Evolutionary conservation across 2,888 invertebrate genomes (phyloP), one percentile per base, ranked within the genome.

Genomic region (Agriotes lineatus): DNA sequence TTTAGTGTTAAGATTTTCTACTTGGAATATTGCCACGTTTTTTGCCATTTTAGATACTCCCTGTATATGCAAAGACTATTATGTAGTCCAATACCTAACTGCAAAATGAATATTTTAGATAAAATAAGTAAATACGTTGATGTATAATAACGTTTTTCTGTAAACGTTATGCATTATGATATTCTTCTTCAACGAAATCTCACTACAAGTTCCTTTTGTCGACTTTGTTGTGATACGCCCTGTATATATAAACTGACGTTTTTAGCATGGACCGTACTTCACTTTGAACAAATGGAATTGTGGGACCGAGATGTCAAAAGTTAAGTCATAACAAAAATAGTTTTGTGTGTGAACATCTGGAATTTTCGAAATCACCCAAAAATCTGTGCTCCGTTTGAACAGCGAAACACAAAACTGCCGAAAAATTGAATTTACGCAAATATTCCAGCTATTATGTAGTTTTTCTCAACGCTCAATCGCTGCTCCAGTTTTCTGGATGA

Each of bases 261-360:
- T 59, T 59, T 45, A 45, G 59, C 10, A 33, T 12, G 33, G 4
- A 9, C 18, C 30, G 1, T 59, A 59, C 2, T n/a, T 9, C 12
- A 18, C 52, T 33, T 7, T 16, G 16, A 19, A 6, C 2, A 14
- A 72, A 74, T 69, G 70, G 75, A 74, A 71, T 72, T 69, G 66
- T 72, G 73, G 73, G 73, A 71, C 19, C 33, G 16, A 56, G 72
- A 72, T 77, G 79, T 80, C 80, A 81, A 80, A 80, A 78, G 76
- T 79, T 77, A 77, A 76, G 76, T 77, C 80, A 82, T 80, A 82
- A 81, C 80, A 81, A 81, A 81, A 81, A 81, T 81, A 81, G 76
- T 78, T 73, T 74, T 75, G 67, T 69, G 73, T 69, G 75, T 71
- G 76, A 79, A 78, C 79, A 80, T 78, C 80, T 80, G 79, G 79